phyloP scores from a whole-genome alignment of 2,797 vertebrate genomes.

The Semotilus atromaculatus region DNA sequence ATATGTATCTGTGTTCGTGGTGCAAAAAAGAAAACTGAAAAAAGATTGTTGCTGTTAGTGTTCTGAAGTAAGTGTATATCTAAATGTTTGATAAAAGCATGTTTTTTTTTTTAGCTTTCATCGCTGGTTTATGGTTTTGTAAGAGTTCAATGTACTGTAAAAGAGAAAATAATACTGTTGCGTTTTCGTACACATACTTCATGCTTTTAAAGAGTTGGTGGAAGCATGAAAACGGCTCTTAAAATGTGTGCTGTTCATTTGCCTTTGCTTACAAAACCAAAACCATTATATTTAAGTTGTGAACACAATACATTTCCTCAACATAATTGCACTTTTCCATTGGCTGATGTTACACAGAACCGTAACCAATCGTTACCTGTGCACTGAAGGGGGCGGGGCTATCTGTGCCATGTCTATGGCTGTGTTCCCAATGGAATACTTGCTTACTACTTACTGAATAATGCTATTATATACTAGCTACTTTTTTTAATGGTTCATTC shows the following conservation, averaged over 20 bases:
- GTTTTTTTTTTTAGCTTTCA: slow-evolving; percentile 83
- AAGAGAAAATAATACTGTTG: slow-evolving; percentile 64
- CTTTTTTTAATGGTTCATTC: background rate
- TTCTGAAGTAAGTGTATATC: slow-evolving; percentile 82
- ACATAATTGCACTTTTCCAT: slow-evolving; percentile 71
- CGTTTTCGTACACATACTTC: slow-evolving; percentile 67
- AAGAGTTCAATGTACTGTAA: slow-evolving; percentile 71
- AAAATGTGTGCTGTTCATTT: slow-evolving; percentile 68
- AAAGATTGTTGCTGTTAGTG: slow-evolving; percentile 88
- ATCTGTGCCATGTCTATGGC: slow-evolving; percentile 38
- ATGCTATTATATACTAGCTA: background rate
- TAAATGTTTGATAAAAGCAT: slow-evolving; percentile 88
- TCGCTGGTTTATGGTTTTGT: slow-evolving; percentile 72
- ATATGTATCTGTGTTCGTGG: slow-evolving; percentile 85
- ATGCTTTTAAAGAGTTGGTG: slow-evolving; percentile 76
- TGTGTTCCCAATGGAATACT: slow-evolving; percentile 8
- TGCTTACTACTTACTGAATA: background rate
- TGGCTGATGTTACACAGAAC: slow-evolving; percentile 48
- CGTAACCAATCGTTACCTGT: slow-evolving; percentile 45
- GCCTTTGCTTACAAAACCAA: slow-evolving; percentile 68
- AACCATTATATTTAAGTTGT: slow-evolving; percentile 61
- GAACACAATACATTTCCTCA: slow-evolving; percentile 65
- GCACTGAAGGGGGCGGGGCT: slow-evolving; percentile 50
- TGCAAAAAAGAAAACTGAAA: slow-evolving; percentile 78
- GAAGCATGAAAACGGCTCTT: slow-evolving; percentile 77